Evolutionary conservation across 2,888 invertebrate genomes (phyloP), one percentile per base, ranked within the genome.

Genomic region (Caenorhabditis afra): DNA sequence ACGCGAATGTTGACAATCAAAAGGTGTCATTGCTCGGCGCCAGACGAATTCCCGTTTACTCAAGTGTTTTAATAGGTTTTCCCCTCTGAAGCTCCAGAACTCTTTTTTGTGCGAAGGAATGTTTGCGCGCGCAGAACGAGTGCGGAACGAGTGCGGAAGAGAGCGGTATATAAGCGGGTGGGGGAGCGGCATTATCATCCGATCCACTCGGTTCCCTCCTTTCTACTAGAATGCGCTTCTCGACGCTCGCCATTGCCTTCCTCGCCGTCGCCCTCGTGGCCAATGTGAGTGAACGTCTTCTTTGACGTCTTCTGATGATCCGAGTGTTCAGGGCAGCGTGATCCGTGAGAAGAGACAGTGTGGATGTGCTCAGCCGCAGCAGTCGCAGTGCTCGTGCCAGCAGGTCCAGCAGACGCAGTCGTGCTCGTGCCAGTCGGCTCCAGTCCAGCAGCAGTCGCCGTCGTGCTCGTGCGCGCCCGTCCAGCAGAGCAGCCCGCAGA

Each of bases 271-370:
- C 78, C 57, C 59, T 79, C 55, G 59, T 68, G 58, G 64, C 62
- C 49, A 67, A 62, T 53, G 79, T 73, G 47, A 73, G 68, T 71
- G 14, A 41, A 10, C 11, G 8, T 49, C 12, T 22, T 44, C 37
- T 45, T 14, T n/a, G n/a, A n/a, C n/a, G n/a, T n/a, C n/a, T n/a
- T 18, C 37, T 1, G 11, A 45, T 45, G 12, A 16, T 16, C 23
- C 8, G 14, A 23, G 20, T 16, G 55, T 81, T 53, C 52, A 82
- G 82, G 82, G 78, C 71, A 82, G 76, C 64, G 83, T 81, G 41
- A 52, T 83, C 37, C 76, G 83, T 45, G 83, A 83, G 55, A 81
- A 81, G 77, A 81, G 83, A 79, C 83, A 83, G 57, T 83, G 83
- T 67, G 83, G 83, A 57, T 83, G 83, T 73, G 79, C 76, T 49